Evolutionary conservation across 2,113 vertebrate genomes (phyloP).

Genomic region (Anser cygnoides): DNA sequence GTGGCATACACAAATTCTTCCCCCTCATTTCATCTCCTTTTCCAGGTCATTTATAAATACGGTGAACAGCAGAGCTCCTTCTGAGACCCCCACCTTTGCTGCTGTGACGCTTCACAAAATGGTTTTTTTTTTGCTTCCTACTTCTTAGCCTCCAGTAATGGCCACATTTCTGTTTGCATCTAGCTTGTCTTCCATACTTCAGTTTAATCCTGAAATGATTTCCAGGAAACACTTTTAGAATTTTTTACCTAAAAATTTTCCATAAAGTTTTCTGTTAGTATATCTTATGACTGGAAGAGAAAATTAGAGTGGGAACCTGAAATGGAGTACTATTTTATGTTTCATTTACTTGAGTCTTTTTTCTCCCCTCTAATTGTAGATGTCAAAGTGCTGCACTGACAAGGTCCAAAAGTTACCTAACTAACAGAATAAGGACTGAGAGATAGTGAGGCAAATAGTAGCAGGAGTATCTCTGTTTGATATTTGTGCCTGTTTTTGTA

Average conservation of each 20-base stretch:
- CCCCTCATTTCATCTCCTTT: not conserved
- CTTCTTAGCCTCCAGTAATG: not conserved
- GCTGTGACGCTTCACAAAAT: not conserved
- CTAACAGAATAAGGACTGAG: not conserved
- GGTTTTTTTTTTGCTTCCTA: not conserved
- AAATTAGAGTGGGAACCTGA: not conserved
- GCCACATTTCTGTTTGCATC: not conserved
- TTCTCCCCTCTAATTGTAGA: not conserved
- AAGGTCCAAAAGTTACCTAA: not conserved
- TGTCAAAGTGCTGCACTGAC: not conserved
- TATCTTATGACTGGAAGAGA: not conserved
- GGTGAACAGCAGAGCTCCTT: not conserved
- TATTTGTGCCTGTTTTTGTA: not conserved
- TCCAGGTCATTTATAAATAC: not conserved
- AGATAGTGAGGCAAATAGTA: not conserved
- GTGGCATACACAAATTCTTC: not conserved
- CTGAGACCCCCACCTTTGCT: not conserved
- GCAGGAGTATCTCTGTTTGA: not conserved
- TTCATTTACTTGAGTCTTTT: not conserved
- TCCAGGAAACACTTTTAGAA: not conserved
- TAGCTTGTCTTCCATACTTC: not conserved
- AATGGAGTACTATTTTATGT: not conserved
- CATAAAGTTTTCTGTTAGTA: not conserved
- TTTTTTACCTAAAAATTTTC: not conserved
- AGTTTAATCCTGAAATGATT: not conserved